Evolutionary conservation across 2,113 vertebrate genomes (phyloP), one percentile per base, ranked within the genome.

Genomic region (Otis tarda): DNA sequence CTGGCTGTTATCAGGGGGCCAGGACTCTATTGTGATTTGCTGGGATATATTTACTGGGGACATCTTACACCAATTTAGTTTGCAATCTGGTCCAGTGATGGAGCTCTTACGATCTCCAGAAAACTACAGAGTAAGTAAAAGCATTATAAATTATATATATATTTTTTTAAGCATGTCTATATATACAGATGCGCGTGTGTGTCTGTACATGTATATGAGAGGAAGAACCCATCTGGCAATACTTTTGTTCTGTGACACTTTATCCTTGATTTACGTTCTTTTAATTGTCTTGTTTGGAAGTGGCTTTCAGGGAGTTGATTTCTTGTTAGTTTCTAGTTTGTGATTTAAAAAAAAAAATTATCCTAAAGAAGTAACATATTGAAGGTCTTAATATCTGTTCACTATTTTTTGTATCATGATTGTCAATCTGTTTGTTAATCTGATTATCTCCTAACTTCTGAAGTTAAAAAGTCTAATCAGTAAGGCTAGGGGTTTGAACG

Each of bases 1-100:
- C 88, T 98, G 98, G 98, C 93, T 98, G 57, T 79, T 98, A n/a
- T 98, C 98, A 16, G 98, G 98, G 18, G 94, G 97, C 28, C 97
- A 79, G 84, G 97, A 98, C 79, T 98, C 98, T 12, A 41, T 91
- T 2, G 98, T 98, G 43, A 97, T 98, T 61, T 97, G 97, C 96
- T 98, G 98, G 98, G 93, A 98, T 90, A 93, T 98, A 49, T 98
- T 98, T 89, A 97, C 97, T 30, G 98, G 97, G 81, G 88, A 85
- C 39, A 90, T 96, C 57, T 79, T 98, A 53, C 97, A 98, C 64
- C 97, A 84, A 7, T 98, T 98, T 87, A 67, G 55, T 75, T 85
- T 98, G 79, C 97, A 98, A 8, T 97, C 98, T 79, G 98, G 98
- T 65, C 93, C 98, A 39, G 95, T 98, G 70, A 96, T 59, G 69